phyloP scores from a whole-genome alignment of 2,113 vertebrate genomes.

The Felis chaus region DNA sequence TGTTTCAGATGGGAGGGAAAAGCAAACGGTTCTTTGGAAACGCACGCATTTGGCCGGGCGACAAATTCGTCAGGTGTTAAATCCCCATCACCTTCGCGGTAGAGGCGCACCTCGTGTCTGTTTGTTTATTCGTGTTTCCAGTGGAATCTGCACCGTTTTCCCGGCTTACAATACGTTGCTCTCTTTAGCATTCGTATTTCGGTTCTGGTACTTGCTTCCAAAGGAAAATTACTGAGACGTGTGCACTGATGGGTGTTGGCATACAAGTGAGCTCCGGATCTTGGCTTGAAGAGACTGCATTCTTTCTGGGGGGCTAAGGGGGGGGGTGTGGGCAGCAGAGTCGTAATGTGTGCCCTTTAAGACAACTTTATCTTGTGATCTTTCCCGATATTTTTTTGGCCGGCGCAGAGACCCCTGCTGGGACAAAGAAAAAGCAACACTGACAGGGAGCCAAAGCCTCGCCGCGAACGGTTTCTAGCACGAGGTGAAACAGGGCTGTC shows the following conservation, averaged over 20 bases:
- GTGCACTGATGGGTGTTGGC: slow-evolving; percentile 66
- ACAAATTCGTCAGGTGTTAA: not conserved
- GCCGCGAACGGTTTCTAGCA: slow-evolving; percentile 5
- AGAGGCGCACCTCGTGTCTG: not conserved
- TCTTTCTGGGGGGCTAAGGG: not conserved
- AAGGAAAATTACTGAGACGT: slow-evolving; percentile 68
- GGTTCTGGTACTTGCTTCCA: slow-evolving; percentile 47
- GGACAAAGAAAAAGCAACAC: slow-evolving; percentile 52
- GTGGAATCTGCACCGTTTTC: not conserved
- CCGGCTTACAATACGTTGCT: not conserved
- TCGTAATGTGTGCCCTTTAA: not conserved
- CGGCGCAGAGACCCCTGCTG: slow-evolving; percentile 48
- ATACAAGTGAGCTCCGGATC: slow-evolving; percentile 36
- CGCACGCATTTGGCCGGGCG: not conserved
- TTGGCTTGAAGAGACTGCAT: slow-evolving; percentile 52
- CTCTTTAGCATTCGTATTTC: slow-evolving; percentile 23
- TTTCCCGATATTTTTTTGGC: slow-evolving; percentile 64
- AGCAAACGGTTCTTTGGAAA: not conserved
- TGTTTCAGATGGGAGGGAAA: not conserved
- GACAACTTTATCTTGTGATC: slow-evolving; percentile 37
- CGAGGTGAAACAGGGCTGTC: slow-evolving; percentile 41
- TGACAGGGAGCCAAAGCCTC: slow-evolving; percentile 18
- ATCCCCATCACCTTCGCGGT: not conserved
- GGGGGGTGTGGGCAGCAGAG: not conserved
- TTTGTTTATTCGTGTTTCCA: not conserved